These are phyloP conservation scores for Wasmannia auropunctata DNA, from an alignment of 1,140 invertebrate genomes.

Conservation along the genomic window DNA sequence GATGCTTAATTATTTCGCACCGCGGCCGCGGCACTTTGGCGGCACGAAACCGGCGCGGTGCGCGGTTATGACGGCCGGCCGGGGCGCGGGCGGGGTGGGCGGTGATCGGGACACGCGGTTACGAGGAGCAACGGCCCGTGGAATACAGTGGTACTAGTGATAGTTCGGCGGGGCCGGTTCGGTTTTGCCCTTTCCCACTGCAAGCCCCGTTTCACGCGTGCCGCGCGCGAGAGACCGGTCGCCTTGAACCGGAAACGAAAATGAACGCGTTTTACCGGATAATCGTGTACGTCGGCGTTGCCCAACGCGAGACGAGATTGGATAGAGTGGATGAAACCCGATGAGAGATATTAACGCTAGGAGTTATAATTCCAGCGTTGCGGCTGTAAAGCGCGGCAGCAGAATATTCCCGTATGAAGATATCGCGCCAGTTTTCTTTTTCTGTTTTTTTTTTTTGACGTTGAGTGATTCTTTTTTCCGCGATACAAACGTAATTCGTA, in stretches of 20 bases:
- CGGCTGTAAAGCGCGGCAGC: background rate
- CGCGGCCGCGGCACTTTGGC: slow-evolving; percentile 17
- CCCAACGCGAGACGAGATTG: slow-evolving; percentile 7
- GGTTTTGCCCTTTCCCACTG: slow-evolving; percentile 12
- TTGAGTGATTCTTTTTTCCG: background rate
- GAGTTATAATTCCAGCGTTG: background rate
- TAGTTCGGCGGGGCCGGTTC: slow-evolving; percentile 4
- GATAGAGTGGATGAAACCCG: background rate
- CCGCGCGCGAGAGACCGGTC: slow-evolving; percentile 11
- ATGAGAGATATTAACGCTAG: background rate
- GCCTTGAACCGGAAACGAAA: slow-evolving; percentile 46
- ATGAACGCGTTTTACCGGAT: slow-evolving; percentile 49
- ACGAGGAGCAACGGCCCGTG: slow-evolving; percentile 29
- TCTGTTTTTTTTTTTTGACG: no score
- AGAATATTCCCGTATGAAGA: background rate
- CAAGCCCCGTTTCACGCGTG: slow-evolving; percentile 18
- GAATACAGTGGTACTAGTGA: no score
- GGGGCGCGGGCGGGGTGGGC: no score
- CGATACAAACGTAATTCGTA: no score
- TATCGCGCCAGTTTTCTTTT: no score
- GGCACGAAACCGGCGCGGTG: background rate
- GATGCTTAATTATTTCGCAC: slow-evolving; percentile 39
- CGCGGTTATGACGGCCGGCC: background rate
- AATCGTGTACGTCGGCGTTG: background rate
- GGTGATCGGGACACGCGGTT: background rate